Base-by-base conservation (phyloP, 1,140 invertebrate species). In the Drosophila rufa region DNA sequence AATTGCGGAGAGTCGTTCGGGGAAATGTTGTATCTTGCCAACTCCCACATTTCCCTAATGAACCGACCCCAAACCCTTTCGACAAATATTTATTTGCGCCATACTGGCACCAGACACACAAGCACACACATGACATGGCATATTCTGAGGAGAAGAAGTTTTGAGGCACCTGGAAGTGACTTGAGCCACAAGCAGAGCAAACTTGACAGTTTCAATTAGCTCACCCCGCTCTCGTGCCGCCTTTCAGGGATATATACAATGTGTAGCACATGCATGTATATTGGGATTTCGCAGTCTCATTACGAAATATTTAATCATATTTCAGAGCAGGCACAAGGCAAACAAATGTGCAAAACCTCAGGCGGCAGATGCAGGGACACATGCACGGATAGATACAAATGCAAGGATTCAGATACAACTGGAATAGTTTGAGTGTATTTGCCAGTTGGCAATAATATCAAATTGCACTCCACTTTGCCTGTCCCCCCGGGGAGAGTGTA, bases 271-370 rank as follows among this genome's bases (percentile, higher is more conserved):
- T 17, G 30, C 7, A 19, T 19, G 22, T 22, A 19, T 25, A 11
- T 14, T 17, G 64, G 51, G 42, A 79, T 80, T 80, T 59, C 74
- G 80, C 85, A 89, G 80, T 60, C 85, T 89, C 85, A 89, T 89
- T 89, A 89, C 84, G 80, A 84, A 89, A 89, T 89, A 84, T 89
- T 89, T 89, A 89, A 89, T 89, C 84, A 89, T 89, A 89, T 89
- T 84, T 89, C 36, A 50, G 22, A 47, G 14, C n/a, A 50, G 25
- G 36, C 74, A 80, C 80, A 89, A 83, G 77, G 78, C 68, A 80
- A 78, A 65, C 65, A 59, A 70, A 56, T 70, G 80, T 42, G 67
- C 70, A 80, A 80, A 83, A 83, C 83, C 83, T 74, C 83, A 86
- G 71, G 57, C 64, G 73, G 48, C 79, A 69, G 80, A 79, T 75